Base-by-base conservation (phyloP, 2,888 invertebrate genomes). In the Hypsopygia costalis region DNA sequence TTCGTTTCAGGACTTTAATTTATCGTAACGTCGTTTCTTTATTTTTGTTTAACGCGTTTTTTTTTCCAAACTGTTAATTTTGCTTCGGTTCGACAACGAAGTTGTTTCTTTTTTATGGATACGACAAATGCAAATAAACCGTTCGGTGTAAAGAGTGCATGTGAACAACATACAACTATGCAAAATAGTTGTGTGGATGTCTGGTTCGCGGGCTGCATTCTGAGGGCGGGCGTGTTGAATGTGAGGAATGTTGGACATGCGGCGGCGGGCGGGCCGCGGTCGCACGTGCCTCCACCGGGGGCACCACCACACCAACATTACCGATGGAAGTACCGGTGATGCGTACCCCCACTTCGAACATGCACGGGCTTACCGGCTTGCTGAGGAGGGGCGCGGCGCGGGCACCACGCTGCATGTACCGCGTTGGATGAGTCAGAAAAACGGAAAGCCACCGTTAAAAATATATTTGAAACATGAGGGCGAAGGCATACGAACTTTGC, bases 381-480 rank as follows among this genome's bases (percentile, higher is more conserved):
- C 47, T 75, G 79, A 44, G 68, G 53, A 47, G 72, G 55, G 53
- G 62, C 72, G 55, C 76, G 80, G 31, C 78, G 75, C 63, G 69
- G 62, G 59, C 79, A 79, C 82, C 78, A 80, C 65, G 75, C 81
- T 79, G 79, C 71, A 55, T 70, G 69, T 67, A 67, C 69, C 73
- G 75, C 73, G 70, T 80, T 82, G 83, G 82, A 86, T 85, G 85
- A 85, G 87, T 87, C 86, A 87, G 85, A 81, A 77, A 77, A 78
- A 74, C 65, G 68, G 71, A 77, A 79, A 69, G 48, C 49, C 56
- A 66, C 56, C 56, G 66, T 79, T 79, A 78, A 73, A n/a, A 75
- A 72, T 55, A 65, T 55, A 58, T 58, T 57, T 52, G 44, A 54
- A 64, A 54, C 50, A 52, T 62, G 52, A 52, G 43, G 42, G 46